These are phyloP conservation scores for Temnothorax ravouxi DNA, from an alignment of 2,888 invertebrate species.

Conservation along the genomic window DNA sequence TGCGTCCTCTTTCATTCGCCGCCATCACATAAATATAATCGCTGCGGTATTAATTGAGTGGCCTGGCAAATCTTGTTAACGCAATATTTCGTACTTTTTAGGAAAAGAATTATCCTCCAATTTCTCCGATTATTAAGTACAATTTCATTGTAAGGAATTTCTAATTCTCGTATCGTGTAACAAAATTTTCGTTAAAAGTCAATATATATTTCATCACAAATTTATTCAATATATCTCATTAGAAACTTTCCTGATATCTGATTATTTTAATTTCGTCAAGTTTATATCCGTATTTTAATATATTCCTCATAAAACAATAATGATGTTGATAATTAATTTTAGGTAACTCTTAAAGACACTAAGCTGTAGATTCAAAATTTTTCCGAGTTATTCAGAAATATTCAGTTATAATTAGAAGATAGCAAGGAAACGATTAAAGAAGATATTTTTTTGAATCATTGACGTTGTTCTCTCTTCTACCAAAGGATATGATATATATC, in stretches of 20 bases:
- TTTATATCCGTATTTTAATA: not conserved
- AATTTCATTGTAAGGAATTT: slow-evolving; percentile 9
- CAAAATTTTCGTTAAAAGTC: not conserved
- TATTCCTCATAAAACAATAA: not conserved
- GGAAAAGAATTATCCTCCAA: not conserved
- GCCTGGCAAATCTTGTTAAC: not conserved
- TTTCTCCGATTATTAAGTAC: not conserved
- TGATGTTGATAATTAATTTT: not conserved
- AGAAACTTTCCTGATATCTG: not conserved
- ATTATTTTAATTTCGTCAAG: not conserved
- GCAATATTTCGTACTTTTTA: not conserved
- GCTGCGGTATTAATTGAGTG: slow-evolving; percentile 2
- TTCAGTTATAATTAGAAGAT: not conserved
- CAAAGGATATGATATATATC: not conserved
- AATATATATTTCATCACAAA: not conserved
- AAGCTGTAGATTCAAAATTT: not conserved
- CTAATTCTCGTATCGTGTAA: not conserved
- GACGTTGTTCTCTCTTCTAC: slow-evolving; percentile 43
- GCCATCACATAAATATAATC: not conserved
- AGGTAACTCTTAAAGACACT: not conserved
- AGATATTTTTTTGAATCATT: not conserved
- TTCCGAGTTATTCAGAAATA: not conserved
- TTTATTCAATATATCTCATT: not conserved
- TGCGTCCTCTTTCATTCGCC: not conserved
- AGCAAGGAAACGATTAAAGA: not conserved